Conservation (phyloP, 92 coral and sea anemone genomes). For the Palythoa grandiflora region DNA sequence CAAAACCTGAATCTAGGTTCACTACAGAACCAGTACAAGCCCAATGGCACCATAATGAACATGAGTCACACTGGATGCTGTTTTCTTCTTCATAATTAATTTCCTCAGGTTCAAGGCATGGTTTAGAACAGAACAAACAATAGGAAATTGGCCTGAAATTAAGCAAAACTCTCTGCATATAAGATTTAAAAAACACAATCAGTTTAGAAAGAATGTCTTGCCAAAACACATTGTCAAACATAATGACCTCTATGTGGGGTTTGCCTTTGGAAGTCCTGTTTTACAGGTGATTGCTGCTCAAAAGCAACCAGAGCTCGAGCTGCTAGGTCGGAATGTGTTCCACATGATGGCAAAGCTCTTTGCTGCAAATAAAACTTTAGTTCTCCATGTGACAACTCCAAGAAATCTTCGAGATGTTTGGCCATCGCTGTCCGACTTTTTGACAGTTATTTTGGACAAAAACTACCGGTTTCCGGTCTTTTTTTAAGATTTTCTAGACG, state of each 20-base stretch:
- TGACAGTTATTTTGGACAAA: background rate
- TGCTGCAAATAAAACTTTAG: background rate
- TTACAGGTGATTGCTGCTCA: conserved; percentile 51
- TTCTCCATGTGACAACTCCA: background rate
- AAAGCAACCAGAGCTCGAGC: conserved; percentile 67
- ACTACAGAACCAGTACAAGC: conserved; percentile 48
- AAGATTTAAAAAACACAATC: conserved; percentile 25
- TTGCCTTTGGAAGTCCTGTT: conserved; percentile 49
- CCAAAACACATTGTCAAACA: conserved; percentile 30
- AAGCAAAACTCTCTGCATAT: conserved; percentile 56
- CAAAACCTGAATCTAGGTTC: conserved; percentile 50
- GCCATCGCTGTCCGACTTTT: conserved; percentile 4
- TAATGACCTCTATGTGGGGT: conserved; percentile 40
- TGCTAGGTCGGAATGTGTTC: conserved; percentile 54
- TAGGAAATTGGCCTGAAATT: conserved; percentile 49
- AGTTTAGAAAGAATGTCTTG: conserved; percentile 25
- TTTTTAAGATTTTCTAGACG: conserved; percentile 19
- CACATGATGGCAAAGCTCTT: background rate
- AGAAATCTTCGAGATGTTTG: conserved; percentile 4
- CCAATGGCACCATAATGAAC: conserved; percentile 60
- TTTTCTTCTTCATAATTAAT: conserved; percentile 35
- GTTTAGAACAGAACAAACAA: conserved; percentile 55
- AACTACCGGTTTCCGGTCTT: conserved; percentile 40
- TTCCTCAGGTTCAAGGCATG: conserved; percentile 54
- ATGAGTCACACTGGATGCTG: conserved; percentile 63